Conservation (phyloP, 2,797 vertebrate species). For the Anniella stebbinsi region DNA sequence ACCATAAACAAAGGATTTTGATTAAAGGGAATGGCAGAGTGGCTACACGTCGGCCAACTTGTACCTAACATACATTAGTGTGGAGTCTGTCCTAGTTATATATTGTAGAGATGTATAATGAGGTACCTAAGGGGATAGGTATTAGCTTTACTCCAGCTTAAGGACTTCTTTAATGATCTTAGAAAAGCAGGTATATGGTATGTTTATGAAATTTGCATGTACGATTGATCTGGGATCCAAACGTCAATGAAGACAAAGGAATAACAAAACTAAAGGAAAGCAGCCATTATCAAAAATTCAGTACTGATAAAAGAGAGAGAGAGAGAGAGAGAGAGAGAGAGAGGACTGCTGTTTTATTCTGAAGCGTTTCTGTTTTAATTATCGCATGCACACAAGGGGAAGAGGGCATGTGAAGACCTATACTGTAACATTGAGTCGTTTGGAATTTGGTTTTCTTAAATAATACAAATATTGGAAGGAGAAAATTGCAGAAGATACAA, state of each 20-base stretch:
- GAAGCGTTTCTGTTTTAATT: not conserved
- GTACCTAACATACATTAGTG: constrained; percentile 12
- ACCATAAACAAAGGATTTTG: constrained; percentile 41
- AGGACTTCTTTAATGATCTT: constrained; percentile 18
- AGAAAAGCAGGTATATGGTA: not conserved
- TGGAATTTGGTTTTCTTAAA: not conserved
- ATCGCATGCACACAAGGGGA: not conserved
- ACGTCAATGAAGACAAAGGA: not conserved
- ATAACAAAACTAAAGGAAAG: not conserved
- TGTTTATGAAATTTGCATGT: constrained; percentile 20
- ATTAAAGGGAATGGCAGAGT: constrained; percentile 16
- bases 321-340: not conserved
- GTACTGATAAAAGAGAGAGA: not conserved
- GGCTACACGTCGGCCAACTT: not conserved
- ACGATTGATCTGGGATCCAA: not conserved
- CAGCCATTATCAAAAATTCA: not conserved
- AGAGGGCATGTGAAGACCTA: not conserved
- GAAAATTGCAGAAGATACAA: not conserved
- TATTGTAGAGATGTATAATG: constrained; percentile 27
- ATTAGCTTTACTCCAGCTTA: constrained; percentile 1
- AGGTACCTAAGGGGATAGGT: constrained; percentile 10
- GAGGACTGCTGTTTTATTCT: not conserved
- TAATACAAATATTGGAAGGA: not conserved
- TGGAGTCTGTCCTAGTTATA: not conserved
- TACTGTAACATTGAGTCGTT: not conserved